A percentile compares a stretch with the other conserved stretches of the same genome.
Conservation (phyloP, 2,113 vertebrate genomes). For the Pseudorasbora parva region DNA sequence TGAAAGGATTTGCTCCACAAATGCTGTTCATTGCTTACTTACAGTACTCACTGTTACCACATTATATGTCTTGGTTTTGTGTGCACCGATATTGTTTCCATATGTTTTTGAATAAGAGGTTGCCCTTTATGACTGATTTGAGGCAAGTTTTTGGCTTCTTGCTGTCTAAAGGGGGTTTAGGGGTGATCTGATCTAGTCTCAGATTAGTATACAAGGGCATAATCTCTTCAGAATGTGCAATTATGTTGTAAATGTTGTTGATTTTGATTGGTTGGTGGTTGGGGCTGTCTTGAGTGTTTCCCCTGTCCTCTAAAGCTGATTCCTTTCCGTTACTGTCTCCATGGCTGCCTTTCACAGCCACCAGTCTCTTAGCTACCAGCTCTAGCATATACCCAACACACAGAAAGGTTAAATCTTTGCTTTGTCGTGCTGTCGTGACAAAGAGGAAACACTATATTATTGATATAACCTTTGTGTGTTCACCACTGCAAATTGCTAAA, state of each 20-base stretch:
- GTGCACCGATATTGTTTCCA: conserved; percentile 6
- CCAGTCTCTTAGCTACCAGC: conserved; percentile 67
- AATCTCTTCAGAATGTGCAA: conserved; percentile 39
- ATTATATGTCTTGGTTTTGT: conserved; percentile 24
- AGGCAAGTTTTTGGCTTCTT: background rate
- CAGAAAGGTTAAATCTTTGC: conserved; percentile 23
- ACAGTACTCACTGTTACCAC: conserved; percentile 36
- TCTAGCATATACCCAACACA: conserved; percentile 76
- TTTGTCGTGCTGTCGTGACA: background rate
- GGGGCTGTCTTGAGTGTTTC: conserved; percentile 76
- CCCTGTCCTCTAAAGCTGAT: conserved; percentile 70
- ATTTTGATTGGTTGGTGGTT: conserved; percentile 58
- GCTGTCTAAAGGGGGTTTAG: background rate
- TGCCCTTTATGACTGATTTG: conserved; percentile 23
- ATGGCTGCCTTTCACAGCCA: conserved; percentile 80
- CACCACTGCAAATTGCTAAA: background rate
- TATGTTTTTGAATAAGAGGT: conserved; percentile 7
- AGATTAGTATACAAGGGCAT: conserved; percentile 14
- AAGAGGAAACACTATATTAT: background rate
- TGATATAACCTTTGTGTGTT: background rate
- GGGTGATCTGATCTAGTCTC: background rate
- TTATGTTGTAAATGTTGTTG: conserved; percentile 38
- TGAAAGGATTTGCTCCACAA: conserved; percentile 51
- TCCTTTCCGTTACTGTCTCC: conserved; percentile 76
- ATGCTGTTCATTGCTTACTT: conserved; percentile 31